Evolutionary conservation across 2,797 vertebrate species (phyloP).

Genomic region (Clarias laeviceps): DNA sequence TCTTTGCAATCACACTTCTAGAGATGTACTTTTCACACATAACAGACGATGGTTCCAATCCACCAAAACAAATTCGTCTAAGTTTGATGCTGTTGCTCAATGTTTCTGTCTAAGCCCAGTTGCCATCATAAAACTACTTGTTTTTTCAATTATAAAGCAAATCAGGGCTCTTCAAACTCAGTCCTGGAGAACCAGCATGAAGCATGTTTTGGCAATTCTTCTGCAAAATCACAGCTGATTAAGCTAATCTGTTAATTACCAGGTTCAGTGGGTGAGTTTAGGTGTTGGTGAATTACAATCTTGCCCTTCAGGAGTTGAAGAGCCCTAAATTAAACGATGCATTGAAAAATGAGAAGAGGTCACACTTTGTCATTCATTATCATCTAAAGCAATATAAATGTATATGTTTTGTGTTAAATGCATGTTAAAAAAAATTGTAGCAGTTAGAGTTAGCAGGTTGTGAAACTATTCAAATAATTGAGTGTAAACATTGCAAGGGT

Average conservation of each 20-base stretch:
- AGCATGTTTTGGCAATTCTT: no score
- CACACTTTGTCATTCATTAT: background rate
- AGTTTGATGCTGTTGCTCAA: background rate
- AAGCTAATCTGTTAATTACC: no score
- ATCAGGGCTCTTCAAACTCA: no score
- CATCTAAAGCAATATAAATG: background rate
- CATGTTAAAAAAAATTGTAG: background rate
- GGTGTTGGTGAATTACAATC: no score
- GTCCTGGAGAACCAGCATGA: no score
- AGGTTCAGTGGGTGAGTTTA: no score
- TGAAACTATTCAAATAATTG: slow-evolving; percentile 24
- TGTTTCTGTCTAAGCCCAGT: background rate
- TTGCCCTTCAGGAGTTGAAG: no score
- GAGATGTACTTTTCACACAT: slow-evolving; percentile 35
- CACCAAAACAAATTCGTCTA: slow-evolving; percentile 14
- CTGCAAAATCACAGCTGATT: no score
- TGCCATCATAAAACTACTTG: background rate
- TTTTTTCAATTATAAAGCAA: background rate
- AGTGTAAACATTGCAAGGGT: background rate
- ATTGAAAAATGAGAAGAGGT: background rate
- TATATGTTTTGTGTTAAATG: background rate
- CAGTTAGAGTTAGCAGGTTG: background rate
- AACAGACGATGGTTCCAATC: slow-evolving; percentile 16
- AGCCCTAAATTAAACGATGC: background rate
- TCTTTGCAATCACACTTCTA: slow-evolving; percentile 25